Conservation (phyloP, 37 sponge, comb jelly and placozoan species). For the Mnemiopsis leidyi region DNA sequence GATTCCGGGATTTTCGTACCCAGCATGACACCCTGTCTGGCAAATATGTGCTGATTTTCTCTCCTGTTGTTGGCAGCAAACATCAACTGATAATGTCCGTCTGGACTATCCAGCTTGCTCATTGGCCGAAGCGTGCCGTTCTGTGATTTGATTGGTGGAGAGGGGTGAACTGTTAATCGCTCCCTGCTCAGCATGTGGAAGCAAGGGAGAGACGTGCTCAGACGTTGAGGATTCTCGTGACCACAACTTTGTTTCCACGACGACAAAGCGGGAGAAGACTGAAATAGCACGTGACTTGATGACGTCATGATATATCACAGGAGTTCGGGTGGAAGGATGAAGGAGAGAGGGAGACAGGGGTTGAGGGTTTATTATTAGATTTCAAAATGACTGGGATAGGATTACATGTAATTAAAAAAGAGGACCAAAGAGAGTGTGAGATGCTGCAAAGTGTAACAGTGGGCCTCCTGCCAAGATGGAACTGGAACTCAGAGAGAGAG, state of each 20-base stretch:
- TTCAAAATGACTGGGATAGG: neutral
- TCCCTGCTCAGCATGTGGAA: no score
- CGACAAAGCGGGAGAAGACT: neutral
- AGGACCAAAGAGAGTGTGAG: neutral
- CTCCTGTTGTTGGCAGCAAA: neutral
- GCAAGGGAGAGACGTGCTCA: neutral
- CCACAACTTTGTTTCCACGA: neutral
- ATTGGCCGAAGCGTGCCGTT: neutral
- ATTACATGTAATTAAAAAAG: slow-evolving; percentile 23
- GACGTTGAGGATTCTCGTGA: neutral
- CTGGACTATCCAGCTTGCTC: neutral
- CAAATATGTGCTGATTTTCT: neutral
- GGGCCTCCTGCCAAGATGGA: neutral
- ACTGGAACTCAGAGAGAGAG: no score
- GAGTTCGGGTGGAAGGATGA: neutral
- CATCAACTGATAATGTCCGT: neutral
- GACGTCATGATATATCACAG: neutral
- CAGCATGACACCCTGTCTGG: no score
- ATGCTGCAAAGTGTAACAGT: neutral
- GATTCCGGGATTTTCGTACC: no score
- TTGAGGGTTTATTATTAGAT: neutral
- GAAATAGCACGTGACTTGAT: neutral
- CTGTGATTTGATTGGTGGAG: neutral
- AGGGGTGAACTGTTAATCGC: neutral
- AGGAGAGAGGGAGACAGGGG: neutral